Conservation (phyloP, 2,113 vertebrate species). For the Fulica atra region DNA sequence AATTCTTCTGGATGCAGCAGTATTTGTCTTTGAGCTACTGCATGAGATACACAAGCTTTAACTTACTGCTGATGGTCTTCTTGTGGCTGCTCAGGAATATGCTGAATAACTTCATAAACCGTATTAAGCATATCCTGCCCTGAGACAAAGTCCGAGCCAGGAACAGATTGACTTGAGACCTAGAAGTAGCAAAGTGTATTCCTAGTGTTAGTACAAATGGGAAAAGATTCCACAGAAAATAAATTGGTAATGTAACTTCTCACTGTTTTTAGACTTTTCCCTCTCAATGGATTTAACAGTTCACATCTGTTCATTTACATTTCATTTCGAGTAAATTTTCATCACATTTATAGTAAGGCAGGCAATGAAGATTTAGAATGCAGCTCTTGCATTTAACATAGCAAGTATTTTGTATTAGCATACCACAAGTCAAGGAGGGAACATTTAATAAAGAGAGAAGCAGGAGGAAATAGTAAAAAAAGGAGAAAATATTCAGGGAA, state of each 20-base stretch:
- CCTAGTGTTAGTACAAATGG: background rate
- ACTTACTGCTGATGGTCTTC: slow-evolving; percentile 72
- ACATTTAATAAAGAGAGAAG: background rate
- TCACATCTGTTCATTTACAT: background rate
- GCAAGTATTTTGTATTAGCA: background rate
- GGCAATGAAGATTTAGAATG: background rate
- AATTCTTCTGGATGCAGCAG: background rate
- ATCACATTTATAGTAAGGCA: background rate
- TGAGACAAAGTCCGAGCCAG: slow-evolving; percentile 34
- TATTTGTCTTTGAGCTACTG: background rate
- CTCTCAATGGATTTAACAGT: background rate
- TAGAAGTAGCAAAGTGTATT: slow-evolving; percentile 40
- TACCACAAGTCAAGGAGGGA: background rate
- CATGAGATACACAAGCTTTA: background rate
- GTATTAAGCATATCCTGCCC: slow-evolving; percentile 68
- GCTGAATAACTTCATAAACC: slow-evolving; percentile 79
- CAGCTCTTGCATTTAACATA: background rate
- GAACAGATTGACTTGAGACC: slow-evolving; percentile 55
- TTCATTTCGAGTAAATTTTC: background rate
- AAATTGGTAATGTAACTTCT: background rate
- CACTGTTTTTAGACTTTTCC: background rate
- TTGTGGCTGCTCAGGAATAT: slow-evolving; percentile 69
- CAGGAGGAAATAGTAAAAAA: background rate
- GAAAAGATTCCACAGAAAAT: background rate
- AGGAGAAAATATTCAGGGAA: background rate